A percentile compares a stretch with the other conserved stretches of the same genome.
Conservation (phyloP, 2,888 invertebrate genomes). For the Kryphioiulus occultus region DNA sequence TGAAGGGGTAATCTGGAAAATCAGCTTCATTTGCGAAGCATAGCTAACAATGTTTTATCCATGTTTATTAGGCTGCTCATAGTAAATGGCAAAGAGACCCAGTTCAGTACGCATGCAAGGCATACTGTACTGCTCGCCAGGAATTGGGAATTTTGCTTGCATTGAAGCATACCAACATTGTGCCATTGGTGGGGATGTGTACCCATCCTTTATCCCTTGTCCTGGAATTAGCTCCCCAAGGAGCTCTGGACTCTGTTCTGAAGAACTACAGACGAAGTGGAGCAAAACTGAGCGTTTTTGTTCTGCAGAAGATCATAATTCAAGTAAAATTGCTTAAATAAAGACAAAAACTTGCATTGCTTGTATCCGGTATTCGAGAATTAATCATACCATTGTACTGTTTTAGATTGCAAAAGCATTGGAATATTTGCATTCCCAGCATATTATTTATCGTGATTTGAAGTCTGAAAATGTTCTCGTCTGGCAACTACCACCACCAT, state of each 20-base stretch:
- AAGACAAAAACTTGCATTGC: neutral
- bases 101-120: constrained; percentile 89
- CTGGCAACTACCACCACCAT: constrained; percentile 92
- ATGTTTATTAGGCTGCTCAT: constrained; percentile 69
- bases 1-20: neutral
- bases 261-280: constrained; percentile 87
- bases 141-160: constrained; percentile 87
- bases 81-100: constrained; percentile 96
- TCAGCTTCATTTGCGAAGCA: neutral
- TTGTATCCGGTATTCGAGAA: neutral
- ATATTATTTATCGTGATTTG: constrained; percentile 91
- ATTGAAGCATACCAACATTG: constrained; percentile 88
- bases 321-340: constrained; percentile 68
- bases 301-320: constrained; percentile 82
- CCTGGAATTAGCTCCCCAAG: constrained; percentile 89
- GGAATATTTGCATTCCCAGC: constrained; percentile 91
- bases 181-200: constrained; percentile 89
- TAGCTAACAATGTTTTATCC: constrained; percentile 3
- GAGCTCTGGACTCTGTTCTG: constrained; percentile 84
- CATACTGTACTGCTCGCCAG: constrained; percentile 94
- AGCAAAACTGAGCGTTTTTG: constrained; percentile 78
- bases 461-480: constrained; percentile 98
- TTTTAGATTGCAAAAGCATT: constrained; percentile 84
- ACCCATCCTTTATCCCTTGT: constrained; percentile 87
- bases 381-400: neutral